Base-by-base conservation (phyloP, 2,888 invertebrate genomes). In the Pachydiplax longipennis region DNA sequence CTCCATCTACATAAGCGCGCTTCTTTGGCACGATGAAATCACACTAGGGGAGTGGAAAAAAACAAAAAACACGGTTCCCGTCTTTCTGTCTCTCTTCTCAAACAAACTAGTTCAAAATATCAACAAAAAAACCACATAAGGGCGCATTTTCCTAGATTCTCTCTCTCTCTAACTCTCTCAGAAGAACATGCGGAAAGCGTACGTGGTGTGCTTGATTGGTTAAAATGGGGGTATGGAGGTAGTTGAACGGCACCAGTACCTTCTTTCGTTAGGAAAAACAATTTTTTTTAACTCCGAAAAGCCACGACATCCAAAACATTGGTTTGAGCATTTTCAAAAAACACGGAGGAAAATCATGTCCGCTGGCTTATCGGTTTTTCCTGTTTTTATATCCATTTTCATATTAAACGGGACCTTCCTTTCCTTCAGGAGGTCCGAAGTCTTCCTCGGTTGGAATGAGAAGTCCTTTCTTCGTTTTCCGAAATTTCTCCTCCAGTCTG, bases 251-350 rank as follows among this genome's bases (percentile, higher is more conserved):
- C 61, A 61, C 10, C 61, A 25, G 25, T 58, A 31, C 58, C 35
- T 83, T 58, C 8, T 81, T n/a, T 31, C 83, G 15, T 61, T 61
- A 81, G 35, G n/a, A 87, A 31, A 87, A 87, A n/a, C 10, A 37
- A 8, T 31, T 58, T 35, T 31, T 83, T 83, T 40, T n/a, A 22
- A 37, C n/a, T 65, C 6, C 61, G 61, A 87, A n/a, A 37, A 58
- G 87, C 87, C 87, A 53, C 61, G 40, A 37, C 40, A 83, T 61
- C 61, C n/a, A 87, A 13, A 53, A 87, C 87, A 87, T 58, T 87
- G 61, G 37, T 40, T 87, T 87, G 87, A 87, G 87, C 87, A 87
- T 87, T 61, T 87, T 40, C 37, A 40, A 44, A 44, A 87, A 65
- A 87, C 87, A 61, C 25, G 44, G 8, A 22, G 81, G 81, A n/a